Evolutionary conservation across 2,797 vertebrate genomes (phyloP).

Genomic region (Vireo griseus): DNA sequence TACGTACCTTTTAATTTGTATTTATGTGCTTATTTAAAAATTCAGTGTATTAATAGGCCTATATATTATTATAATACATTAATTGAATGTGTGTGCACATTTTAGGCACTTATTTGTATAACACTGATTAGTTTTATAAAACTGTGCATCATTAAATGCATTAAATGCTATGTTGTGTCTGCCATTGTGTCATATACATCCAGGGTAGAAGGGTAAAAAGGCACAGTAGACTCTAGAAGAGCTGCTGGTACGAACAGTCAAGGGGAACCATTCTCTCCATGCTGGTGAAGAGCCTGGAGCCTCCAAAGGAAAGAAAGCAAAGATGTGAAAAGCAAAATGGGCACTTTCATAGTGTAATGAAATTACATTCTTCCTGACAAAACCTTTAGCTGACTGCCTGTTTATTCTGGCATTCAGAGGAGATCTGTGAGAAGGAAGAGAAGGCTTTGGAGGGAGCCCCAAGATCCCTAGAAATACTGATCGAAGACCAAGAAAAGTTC

Average conservation of each 20-base stretch:
- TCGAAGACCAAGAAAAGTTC: background rate
- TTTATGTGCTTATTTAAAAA: background rate
- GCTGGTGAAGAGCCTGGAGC: background rate
- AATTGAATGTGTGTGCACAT: background rate
- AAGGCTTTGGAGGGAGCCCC: background rate
- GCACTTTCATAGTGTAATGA: background rate
- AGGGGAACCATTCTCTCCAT: background rate
- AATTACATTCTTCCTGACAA: background rate
- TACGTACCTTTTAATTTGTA: background rate
- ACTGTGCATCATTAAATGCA: background rate
- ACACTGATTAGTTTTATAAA: background rate
- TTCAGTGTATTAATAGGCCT: background rate
- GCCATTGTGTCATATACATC: background rate
- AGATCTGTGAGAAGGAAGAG: background rate
- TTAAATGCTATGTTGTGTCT: background rate
- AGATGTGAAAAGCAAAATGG: background rate
- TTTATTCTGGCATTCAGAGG: background rate
- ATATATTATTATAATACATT: background rate
- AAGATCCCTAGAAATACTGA: background rate
- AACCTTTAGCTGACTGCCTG: background rate
- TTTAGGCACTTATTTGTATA: background rate
- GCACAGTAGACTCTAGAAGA: background rate
- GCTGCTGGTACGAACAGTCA: background rate
- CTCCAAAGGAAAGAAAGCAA: background rate
- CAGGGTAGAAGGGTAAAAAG: background rate